Evolutionary conservation across 2,888 invertebrate genomes (phyloP).

Genomic region (Brachylomia viminalis): DNA sequence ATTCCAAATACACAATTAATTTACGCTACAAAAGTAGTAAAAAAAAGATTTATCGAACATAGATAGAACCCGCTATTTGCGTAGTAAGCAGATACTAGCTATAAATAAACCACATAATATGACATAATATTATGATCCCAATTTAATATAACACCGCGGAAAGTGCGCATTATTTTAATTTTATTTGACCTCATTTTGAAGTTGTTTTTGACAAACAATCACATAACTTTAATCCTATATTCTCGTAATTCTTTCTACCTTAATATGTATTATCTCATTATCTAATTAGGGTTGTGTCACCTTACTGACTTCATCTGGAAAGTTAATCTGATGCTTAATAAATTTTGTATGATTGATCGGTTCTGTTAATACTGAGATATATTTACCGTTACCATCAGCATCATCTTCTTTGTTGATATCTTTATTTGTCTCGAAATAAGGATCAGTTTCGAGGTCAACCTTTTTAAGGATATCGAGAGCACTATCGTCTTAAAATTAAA

Average conservation of each 20-base stretch:
- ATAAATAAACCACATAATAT: conserved; percentile 10
- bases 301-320: conserved; percentile 79
- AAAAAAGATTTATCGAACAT: background rate
- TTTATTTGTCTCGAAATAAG: conserved; percentile 62
- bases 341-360: conserved; percentile 84
- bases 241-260: conserved; percentile 41
- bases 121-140: background rate
- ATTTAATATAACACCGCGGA: background rate
- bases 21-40: background rate
- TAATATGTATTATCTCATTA: conserved; percentile 58
- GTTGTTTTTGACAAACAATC: conserved; percentile 9
- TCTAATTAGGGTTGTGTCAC: conserved; percentile 77
- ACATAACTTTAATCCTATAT: conserved; percentile 39
- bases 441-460: conserved; percentile 57
- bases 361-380: conserved; percentile 64
- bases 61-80: background rate
- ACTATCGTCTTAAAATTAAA: conserved; percentile 19
- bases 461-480: background rate
- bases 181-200: background rate
- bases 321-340: conserved; percentile 85
- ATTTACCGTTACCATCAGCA: conserved; percentile 26
- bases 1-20: background rate
- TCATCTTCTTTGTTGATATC: conserved; percentile 20
- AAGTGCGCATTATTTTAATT: conserved; percentile 7
- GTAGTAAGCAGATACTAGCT: background rate